phyloP scores from a whole-genome alignment of 2,888 invertebrate genomes.

The Cartodere bifasciata region DNA sequence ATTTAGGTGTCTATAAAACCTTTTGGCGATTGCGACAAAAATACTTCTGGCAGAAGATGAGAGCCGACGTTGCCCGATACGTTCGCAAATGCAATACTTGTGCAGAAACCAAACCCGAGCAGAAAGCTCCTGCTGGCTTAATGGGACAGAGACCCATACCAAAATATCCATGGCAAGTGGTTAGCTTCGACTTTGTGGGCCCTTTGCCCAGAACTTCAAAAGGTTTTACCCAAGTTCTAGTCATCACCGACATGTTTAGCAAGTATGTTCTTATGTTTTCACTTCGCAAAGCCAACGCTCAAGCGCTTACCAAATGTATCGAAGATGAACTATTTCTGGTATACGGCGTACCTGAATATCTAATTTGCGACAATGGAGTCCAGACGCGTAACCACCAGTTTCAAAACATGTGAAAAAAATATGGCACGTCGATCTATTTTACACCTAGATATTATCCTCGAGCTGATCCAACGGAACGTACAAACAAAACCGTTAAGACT shows the following conservation, averaged over 20 bases:
- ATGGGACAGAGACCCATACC: conserved; percentile 5
- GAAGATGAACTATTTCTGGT: conserved; percentile 13
- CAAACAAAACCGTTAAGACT: conserved; percentile 16
- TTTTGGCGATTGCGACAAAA: conserved; percentile 2
- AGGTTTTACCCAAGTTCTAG: conserved; percentile 10
- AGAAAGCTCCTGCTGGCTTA: conserved; percentile 5
- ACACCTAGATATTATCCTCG: no score
- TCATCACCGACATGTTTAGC: conserved; percentile 13
- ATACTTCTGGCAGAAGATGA: conserved; percentile 11
- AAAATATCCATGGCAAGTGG: conserved; percentile 13
- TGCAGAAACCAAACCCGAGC: conserved; percentile 2
- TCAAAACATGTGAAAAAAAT: no score
- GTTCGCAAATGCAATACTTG: conserved; percentile 9
- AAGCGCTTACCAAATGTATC: conserved; percentile 6
- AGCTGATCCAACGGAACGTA: conserved; percentile 7
- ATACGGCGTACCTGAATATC: conserved; percentile 14
- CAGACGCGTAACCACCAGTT: no score
- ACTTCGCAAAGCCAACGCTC: conserved; percentile 9
- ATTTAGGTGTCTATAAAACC: conserved; percentile 9
- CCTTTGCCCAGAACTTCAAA: conserved; percentile 10
- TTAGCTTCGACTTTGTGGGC: conserved; percentile 14
- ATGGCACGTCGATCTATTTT: no score
- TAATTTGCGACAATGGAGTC: no score
- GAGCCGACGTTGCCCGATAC: conserved; percentile 8
- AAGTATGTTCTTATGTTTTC: conserved; percentile 11